A percentile compares a stretch with the other conserved stretches of the same genome.
phyloP scores from a whole-genome alignment of 2,797 vertebrate species.

The Liparis tanakae region DNA sequence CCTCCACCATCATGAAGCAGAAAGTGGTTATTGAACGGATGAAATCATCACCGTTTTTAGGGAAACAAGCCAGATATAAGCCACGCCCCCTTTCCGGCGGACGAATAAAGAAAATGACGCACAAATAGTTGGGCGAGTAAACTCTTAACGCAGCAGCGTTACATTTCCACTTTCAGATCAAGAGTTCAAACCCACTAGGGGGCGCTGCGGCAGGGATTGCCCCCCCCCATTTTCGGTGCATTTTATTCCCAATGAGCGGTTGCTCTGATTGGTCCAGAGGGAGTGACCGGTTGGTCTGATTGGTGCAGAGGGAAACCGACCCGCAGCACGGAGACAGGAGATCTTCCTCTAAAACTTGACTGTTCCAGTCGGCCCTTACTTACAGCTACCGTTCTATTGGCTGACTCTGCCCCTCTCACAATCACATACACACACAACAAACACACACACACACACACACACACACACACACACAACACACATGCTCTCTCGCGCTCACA shows the following conservation, averaged over 20 bases:
- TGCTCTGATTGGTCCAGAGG: neutral
- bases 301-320: neutral
- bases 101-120: too few relatives aligned
- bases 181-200: too few relatives aligned
- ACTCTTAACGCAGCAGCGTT: too few relatives aligned
- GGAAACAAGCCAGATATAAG: too few relatives aligned
- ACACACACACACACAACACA: conserved; percentile 32
- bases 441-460: conserved; percentile 30
- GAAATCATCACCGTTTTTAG: too few relatives aligned
- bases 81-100: too few relatives aligned
- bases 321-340: neutral
- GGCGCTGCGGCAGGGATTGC: too few relatives aligned
- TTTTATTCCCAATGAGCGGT: neutral
- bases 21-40: too few relatives aligned
- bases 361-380: conserved; percentile 26
- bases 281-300: neutral
- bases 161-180: too few relatives aligned
- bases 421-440: conserved; percentile 8
- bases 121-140: too few relatives aligned
- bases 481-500: conserved; percentile 62
- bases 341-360: neutral
- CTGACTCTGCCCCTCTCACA: conserved; percentile 23
- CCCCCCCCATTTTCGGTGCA: neutral
- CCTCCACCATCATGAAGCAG: too few relatives aligned
- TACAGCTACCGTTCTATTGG: conserved; percentile 19